These are phyloP conservation scores for Arenaria interpres DNA, from an alignment of 2,113 vertebrate species.

Conservation along the genomic window DNA sequence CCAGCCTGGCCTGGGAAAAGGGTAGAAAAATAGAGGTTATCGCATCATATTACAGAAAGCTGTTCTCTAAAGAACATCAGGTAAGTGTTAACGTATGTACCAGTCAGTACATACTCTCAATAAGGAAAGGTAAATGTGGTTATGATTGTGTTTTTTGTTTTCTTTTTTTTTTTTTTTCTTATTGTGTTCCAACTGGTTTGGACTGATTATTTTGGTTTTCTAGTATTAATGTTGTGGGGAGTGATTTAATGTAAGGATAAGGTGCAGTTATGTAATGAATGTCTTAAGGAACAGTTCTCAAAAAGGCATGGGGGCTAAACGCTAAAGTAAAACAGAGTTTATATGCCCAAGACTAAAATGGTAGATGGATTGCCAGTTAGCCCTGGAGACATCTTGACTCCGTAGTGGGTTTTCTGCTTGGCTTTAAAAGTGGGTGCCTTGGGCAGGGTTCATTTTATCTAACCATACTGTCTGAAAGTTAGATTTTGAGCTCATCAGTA, in stretches of 20 bases:
- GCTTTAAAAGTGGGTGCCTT: neutral
- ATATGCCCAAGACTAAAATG: neutral
- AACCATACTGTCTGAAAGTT: neutral
- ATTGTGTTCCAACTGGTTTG: neutral
- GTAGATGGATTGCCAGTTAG: neutral
- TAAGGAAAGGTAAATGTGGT: constrained; percentile 19
- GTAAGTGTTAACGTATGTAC: constrained; percentile 56
- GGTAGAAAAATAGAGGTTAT: constrained; percentile 51
- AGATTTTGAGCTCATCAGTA: neutral
- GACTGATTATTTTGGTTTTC: neutral
- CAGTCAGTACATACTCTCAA: neutral
- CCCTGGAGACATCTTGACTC: neutral
- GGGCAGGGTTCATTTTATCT: neutral
- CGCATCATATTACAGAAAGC: neutral
- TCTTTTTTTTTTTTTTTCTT: neutral
- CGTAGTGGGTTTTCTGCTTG: neutral
- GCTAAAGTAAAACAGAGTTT: neutral
- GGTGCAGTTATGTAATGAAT: neutral
- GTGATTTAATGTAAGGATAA: neutral
- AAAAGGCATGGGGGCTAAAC: neutral
- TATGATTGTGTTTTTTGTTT: neutral
- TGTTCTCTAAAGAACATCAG: constrained; percentile 45
- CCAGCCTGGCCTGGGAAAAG: constrained; percentile 26
- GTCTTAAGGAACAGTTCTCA: neutral
- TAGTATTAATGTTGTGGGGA: neutral